Conservation (phyloP, 2,113 vertebrate species). For the Mellivora capensis region DNA sequence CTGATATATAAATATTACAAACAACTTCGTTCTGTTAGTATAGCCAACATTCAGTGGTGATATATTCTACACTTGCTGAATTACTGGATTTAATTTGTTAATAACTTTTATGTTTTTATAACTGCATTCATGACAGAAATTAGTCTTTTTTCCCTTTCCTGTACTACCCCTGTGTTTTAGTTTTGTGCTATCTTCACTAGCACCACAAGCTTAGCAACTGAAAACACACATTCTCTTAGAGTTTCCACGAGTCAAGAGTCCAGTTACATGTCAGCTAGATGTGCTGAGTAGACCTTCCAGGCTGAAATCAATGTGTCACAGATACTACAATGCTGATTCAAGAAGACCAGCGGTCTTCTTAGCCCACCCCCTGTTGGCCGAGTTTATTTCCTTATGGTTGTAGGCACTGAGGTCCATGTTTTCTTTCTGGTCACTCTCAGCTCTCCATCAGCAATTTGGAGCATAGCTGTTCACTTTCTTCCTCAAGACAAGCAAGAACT, state of each 20-base stretch:
- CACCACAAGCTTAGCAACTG: neutral
- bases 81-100: too few species aligned
- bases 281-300: neutral
- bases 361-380: accelerated
- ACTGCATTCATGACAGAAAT: neutral
- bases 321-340: neutral
- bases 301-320: neutral
- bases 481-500: neutral
- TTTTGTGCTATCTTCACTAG: neutral
- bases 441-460: neutral
- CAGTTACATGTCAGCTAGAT: neutral
- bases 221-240: too few species aligned
- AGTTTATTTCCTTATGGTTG: neutral
- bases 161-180: neutral
- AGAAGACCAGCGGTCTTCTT: neutral
- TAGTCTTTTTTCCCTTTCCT: neutral
- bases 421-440: neutral
- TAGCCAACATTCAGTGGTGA: neutral
- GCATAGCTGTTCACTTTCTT: neutral
- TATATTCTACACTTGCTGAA: too few species aligned
- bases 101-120: neutral
- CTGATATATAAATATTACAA: neutral
- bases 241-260: too few species aligned
- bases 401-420: neutral
- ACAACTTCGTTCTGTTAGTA: neutral